phyloP scores from a whole-genome alignment of 2,113 vertebrate species.

The Lycaon pictus region DNA sequence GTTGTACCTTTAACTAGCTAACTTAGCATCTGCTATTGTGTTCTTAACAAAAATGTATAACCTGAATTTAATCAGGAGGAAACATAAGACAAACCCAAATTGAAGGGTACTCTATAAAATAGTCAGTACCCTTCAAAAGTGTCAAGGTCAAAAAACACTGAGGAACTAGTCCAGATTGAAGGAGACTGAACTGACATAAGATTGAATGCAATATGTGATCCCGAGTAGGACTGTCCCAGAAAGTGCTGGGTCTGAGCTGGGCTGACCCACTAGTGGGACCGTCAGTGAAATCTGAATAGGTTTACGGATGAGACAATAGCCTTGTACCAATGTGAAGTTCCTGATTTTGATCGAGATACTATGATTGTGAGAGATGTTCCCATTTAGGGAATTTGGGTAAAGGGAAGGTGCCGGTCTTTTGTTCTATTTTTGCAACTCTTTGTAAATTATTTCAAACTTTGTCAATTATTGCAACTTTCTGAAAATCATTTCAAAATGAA shows the following conservation, averaged over 20 bases:
- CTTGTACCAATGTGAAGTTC: neutral
- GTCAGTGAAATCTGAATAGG: neutral
- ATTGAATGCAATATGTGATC: neutral
- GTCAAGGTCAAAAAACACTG: neutral
- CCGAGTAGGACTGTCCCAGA: neutral
- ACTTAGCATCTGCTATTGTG: neutral
- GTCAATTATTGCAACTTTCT: neutral
- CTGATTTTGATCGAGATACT: neutral
- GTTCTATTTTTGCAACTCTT: neutral
- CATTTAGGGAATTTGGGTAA: neutral
- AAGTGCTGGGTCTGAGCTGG: neutral
- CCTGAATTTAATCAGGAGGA: neutral
- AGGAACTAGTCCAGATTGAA: neutral
- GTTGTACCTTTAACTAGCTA: neutral
- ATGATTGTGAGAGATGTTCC: neutral
- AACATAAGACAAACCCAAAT: neutral
- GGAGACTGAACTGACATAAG: neutral
- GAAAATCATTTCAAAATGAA: constrained; percentile 45
- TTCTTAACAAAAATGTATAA: constrained; percentile 50
- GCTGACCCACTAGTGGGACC: neutral
- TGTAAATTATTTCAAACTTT: neutral
- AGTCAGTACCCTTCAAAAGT: neutral
- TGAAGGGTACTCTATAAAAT: neutral
- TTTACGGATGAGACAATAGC: neutral
- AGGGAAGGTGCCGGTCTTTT: neutral